Evolutionary conservation across 2,888 invertebrate species (phyloP).

Genomic region (Coenonympha arcania): DNA sequence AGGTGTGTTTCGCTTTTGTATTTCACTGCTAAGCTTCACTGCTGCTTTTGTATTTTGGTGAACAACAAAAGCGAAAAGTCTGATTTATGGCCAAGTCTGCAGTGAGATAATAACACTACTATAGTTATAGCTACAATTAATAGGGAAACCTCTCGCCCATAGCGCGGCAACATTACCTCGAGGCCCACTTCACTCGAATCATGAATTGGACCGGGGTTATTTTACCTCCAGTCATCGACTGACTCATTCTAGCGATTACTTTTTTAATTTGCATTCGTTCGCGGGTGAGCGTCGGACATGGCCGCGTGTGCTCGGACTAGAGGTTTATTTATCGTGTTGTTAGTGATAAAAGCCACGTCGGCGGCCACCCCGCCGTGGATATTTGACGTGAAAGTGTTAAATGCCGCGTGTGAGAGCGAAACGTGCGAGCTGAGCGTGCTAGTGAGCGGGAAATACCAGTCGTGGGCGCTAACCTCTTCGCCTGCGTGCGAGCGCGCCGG

Average conservation of each 20-base stretch:
- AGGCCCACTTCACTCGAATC: background rate
- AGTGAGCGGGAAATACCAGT: constrained; percentile 46
- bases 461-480: constrained; percentile 56
- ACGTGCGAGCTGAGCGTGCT: constrained; percentile 54
- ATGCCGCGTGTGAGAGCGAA: constrained; percentile 41
- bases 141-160: background rate
- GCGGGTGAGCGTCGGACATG: constrained; percentile 40
- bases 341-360: constrained; percentile 54
- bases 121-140: too few relatives aligned
- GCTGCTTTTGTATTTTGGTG: too few relatives aligned
- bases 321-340: constrained; percentile 60
- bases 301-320: constrained; percentile 61
- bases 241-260: constrained; percentile 2
- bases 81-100: too few relatives aligned
- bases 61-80: too few relatives aligned
- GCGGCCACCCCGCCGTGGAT: constrained; percentile 62
- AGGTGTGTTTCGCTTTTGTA: too few relatives aligned
- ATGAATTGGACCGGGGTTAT: background rate
- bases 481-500: constrained; percentile 41
- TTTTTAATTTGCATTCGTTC: background rate
- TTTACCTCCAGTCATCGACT: background rate
- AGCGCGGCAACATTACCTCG: background rate
- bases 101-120: too few relatives aligned
- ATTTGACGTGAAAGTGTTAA: constrained; percentile 51
- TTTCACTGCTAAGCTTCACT: too few relatives aligned